A percentile compares a stretch with the other conserved stretches of the same genome.
These are phyloP conservation scores for Drosophila pseudotalamancana DNA, from an alignment of 2,888 invertebrate species.

Conservation along the genomic window DNA sequence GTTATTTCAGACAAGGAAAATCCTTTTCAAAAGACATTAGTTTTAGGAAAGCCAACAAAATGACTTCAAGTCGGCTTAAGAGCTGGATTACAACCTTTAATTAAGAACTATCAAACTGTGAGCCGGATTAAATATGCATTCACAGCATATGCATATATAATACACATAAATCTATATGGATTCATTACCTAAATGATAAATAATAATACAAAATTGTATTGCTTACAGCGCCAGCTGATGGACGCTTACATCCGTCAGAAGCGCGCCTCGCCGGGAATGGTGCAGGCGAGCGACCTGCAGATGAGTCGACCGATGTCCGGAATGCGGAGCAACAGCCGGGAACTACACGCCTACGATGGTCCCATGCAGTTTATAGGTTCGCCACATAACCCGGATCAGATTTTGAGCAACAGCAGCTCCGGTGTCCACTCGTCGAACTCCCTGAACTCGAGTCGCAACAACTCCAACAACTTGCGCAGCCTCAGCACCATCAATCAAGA, in stretches of 20 bases:
- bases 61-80: too few species aligned
- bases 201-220: too few species aligned
- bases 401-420: conserved; percentile 83
- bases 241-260: conserved; percentile 95
- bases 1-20: too few species aligned
- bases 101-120: too few species aligned
- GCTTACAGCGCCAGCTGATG: conserved; percentile 91
- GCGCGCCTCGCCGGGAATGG: conserved; percentile 92
- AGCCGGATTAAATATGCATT: too few species aligned
- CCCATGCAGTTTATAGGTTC: conserved; percentile 94
- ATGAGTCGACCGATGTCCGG: conserved; percentile 89
- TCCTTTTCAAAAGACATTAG: too few species aligned
- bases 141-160: too few species aligned
- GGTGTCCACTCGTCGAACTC: conserved; percentile 46
- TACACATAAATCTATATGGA: too few species aligned
- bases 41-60: too few species aligned
- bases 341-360: conserved; percentile 89
- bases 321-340: conserved; percentile 87
- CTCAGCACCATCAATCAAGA: conserved; percentile 76
- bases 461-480: conserved; percentile 63
- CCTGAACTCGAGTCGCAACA: conserved; percentile 63
- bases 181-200: not conserved
- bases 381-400: conserved; percentile 92
- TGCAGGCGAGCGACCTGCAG: conserved; percentile 93
- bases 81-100: too few species aligned